Evolutionary conservation across 2,113 vertebrate genomes (phyloP), one percentile per base, ranked within the genome.

Genomic region (Lethenteron camtschaticum): DNA sequence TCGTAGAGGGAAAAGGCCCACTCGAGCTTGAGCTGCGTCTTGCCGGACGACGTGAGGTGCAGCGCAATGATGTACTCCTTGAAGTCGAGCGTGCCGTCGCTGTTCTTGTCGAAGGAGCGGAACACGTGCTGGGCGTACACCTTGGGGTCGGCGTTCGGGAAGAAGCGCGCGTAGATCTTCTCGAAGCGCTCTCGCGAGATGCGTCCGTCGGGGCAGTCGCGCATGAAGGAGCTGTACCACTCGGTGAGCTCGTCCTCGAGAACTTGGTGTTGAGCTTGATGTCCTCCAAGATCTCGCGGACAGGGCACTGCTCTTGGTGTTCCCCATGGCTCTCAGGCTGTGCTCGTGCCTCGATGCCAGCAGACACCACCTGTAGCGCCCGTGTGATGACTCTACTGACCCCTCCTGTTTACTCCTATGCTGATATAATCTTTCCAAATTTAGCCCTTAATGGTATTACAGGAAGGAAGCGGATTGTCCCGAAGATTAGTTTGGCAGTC

Each of bases 1-100:
- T 95, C 90, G 9, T 91, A 95, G 57, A 96, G 82, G 0, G 87
- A 89, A 79, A 96, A 96, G 3, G 87, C 89, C 90, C 90, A 96
- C 75, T 89, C 90, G 3, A 96, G 80, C 58, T 95, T 96, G 8
- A 87, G 83, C 71, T 77, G 79, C 2, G 84, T 83, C 71, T 82
- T 86, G 0, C 89, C 87, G 0, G 79, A 80, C 0, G 87, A 87
- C 69, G 90, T 96, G 78, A 95, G 85, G 73, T 95, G 89, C 71
- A 95, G 82, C 1, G 90, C 90, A 9, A 91, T 84, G 76, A 94
- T 87, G 69, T 95, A 95, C 79, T 95, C 89, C 80, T 87, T 81
- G 78, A 95, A 95, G 12, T 95, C 90, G 75, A 95, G 69, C 0
- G 88, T 90, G 2, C 89, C 89, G 0, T 95, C 89, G 1, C 83